phyloP scores from a whole-genome alignment of 2,797 vertebrate genomes.

The Astyanax mexicanus region DNA sequence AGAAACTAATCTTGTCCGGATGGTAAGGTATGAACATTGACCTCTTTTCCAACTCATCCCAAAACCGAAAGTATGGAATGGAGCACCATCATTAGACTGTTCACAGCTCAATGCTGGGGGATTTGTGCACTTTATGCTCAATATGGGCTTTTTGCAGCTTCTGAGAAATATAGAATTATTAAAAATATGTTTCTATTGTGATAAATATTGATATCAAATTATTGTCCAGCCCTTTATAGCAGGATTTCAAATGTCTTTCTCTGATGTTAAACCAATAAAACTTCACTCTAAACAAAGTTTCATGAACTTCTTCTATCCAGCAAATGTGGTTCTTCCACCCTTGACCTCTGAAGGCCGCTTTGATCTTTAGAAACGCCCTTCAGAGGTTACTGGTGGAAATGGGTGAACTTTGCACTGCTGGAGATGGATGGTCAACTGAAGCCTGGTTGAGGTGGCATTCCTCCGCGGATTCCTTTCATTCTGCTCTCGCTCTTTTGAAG shows the following conservation, averaged over 20 bases:
- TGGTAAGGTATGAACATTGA: no score
- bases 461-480: constrained; percentile 46
- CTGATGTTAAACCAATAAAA: neutral
- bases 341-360: neutral
- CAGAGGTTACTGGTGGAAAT: constrained; percentile 36
- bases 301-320: neutral
- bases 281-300: neutral
- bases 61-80: no score
- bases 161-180: no score
- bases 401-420: constrained; percentile 20
- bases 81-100: no score
- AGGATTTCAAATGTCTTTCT: neutral
- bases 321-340: neutral
- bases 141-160: no score
- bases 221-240: neutral
- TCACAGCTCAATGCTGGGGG: no score
- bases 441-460: constrained; percentile 43
- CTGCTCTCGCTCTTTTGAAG: constrained; percentile 38
- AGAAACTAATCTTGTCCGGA: no score
- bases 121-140: no score
- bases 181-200: no score
- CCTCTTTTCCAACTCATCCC: no score
- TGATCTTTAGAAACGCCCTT: constrained; percentile 44
- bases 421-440: constrained; percentile 22
- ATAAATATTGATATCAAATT: no score